Conservation (phyloP, 2,888 invertebrate species). For the Dryadula phaetusa region DNA sequence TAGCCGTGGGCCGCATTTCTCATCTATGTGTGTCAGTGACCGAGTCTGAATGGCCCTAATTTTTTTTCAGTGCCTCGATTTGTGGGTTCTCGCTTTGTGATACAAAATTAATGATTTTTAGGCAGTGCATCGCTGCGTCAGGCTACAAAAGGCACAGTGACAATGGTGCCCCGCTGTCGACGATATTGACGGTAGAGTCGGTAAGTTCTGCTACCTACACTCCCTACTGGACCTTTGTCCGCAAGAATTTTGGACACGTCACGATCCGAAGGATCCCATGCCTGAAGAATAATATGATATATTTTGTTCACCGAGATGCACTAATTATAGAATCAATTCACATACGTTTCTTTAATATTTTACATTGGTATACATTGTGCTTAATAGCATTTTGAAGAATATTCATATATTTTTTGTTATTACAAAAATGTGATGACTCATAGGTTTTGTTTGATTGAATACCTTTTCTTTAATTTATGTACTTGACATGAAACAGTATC, state of each 20-base stretch:
- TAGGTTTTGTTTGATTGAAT: not conserved
- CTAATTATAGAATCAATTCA: slow-evolving; percentile 60
- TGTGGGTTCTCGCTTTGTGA: slow-evolving; percentile 83
- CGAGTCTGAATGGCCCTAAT: slow-evolving; percentile 75
- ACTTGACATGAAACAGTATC: no score
- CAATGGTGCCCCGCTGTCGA: slow-evolving; percentile 83
- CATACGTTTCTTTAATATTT: slow-evolving; percentile 41
- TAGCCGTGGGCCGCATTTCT: slow-evolving; percentile 60
- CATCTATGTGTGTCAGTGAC: slow-evolving; percentile 75
- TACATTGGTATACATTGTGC: slow-evolving; percentile 29
- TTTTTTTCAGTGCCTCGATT: slow-evolving; percentile 78
- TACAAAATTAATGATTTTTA: slow-evolving; percentile 84
- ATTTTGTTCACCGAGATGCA: slow-evolving; percentile 63
- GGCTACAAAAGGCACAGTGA: slow-evolving; percentile 74
- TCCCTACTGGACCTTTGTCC: slow-evolving; percentile 72
- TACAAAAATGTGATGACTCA: not conserved
- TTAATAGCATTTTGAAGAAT: not conserved
- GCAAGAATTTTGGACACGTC: slow-evolving; percentile 74
- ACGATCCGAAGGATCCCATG: slow-evolving; percentile 70
- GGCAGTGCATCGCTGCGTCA: slow-evolving; percentile 75
- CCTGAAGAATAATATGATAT: slow-evolving; percentile 58
- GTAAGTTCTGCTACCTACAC: slow-evolving; percentile 71
- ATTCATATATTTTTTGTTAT: slow-evolving; percentile 1
- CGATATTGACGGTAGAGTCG: slow-evolving; percentile 74
- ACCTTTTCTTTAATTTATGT: no score